A percentile compares a stretch with the other conserved stretches of the same genome.
These are phyloP conservation scores for Pycnonotus jocosus DNA, from an alignment of 2,113 vertebrate genomes.

Conservation along the genomic window DNA sequence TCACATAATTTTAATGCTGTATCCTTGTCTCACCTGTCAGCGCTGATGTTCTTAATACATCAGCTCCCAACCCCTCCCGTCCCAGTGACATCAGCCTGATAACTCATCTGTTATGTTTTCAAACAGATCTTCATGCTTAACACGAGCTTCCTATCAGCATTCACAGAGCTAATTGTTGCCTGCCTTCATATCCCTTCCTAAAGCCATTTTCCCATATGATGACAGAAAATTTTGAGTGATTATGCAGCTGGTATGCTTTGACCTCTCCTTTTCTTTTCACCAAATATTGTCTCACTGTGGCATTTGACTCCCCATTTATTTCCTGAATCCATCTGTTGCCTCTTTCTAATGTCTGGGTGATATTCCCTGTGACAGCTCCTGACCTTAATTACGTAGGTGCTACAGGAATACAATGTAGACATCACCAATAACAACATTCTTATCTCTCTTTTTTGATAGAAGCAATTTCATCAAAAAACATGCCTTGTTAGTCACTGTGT, in stretches of 20 bases:
- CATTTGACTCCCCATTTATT: not conserved
- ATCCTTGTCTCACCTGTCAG: not conserved
- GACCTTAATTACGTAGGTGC: not conserved
- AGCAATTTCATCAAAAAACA: not conserved
- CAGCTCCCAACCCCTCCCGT: not conserved
- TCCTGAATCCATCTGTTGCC: not conserved
- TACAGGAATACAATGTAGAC: not conserved
- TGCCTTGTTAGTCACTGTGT: not conserved
- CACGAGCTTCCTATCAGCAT: not conserved
- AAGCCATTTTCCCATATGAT: not conserved
- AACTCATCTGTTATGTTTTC: not conserved
- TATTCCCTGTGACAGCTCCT: not conserved
- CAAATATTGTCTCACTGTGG: not conserved
- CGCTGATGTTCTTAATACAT: not conserved
- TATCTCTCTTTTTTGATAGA: not conserved
- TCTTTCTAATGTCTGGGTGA: not conserved
- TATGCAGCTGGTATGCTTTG: not conserved
- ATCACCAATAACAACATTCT: not conserved
- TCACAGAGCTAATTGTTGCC: not conserved
- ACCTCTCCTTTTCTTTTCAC: conserved; percentile 4
- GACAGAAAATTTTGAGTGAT: not conserved
- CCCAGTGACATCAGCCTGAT: not conserved
- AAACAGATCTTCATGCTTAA: not conserved
- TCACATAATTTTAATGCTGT: not conserved
- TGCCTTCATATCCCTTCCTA: not conserved